phyloP scores from a whole-genome alignment of 1,140 invertebrate species.

The Listronotus bonariensis region DNA sequence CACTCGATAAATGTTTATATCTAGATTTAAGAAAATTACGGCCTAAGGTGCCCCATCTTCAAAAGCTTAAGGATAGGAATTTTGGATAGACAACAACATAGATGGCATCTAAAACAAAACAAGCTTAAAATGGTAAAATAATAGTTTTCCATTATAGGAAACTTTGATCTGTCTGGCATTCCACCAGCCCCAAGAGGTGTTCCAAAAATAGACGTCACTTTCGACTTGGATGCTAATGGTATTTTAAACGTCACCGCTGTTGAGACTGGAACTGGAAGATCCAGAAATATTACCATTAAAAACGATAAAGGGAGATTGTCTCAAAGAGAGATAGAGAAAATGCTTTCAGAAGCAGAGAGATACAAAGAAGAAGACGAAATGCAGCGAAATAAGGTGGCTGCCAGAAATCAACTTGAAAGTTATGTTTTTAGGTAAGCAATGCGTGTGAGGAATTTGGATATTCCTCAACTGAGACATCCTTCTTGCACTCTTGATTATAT shows the following conservation, averaged over 20 bases:
- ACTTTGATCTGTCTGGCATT: slow-evolving; percentile 66
- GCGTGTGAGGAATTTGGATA: too few species aligned
- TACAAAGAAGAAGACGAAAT: slow-evolving; percentile 64
- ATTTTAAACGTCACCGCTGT: slow-evolving; percentile 67
- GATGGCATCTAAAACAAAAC: too few species aligned
- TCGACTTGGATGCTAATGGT: slow-evolving; percentile 66
- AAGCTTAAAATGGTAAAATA: too few species aligned
- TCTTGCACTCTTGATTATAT: too few species aligned
- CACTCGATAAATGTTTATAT: too few species aligned
- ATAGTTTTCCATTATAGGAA: slow-evolving; percentile 49
- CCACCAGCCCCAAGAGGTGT: slow-evolving; percentile 62
- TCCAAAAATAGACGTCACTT: slow-evolving; percentile 69
- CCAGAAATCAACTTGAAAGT: slow-evolving; percentile 72
- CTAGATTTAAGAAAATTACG: too few species aligned
- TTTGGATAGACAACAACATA: too few species aligned
- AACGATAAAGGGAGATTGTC: slow-evolving; percentile 63
- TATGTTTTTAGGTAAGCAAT: slow-evolving; percentile 65
- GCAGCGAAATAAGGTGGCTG: slow-evolving; percentile 62
- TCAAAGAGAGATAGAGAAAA: slow-evolving; percentile 61
- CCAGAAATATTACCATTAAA: slow-evolving; percentile 64
- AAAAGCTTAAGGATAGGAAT: too few species aligned
- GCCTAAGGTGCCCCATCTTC: too few species aligned
- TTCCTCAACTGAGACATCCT: too few species aligned
- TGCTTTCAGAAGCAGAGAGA: slow-evolving; percentile 71
- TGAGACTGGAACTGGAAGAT: slow-evolving; percentile 67